Evolutionary conservation across 2,888 invertebrate species (phyloP).

Genomic region (Drosophila quinaria): DNA sequence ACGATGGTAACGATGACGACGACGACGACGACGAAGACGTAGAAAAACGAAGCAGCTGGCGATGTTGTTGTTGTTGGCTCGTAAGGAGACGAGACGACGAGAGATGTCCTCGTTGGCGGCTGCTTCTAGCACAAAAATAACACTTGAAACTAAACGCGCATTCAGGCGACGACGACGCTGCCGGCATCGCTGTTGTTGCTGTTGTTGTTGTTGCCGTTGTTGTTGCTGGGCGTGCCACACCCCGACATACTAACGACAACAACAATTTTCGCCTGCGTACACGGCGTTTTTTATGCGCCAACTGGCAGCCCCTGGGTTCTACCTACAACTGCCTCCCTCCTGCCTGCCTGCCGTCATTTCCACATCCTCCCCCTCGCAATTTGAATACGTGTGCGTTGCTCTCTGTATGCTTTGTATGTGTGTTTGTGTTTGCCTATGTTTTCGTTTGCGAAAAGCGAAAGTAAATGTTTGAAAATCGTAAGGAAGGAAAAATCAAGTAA

Average conservation of each 20-base stretch:
- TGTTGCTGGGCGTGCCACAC: slow-evolving; percentile 53
- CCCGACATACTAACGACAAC: slow-evolving; percentile 38
- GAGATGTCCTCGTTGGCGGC: slow-evolving; percentile 64
- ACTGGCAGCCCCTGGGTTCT: slow-evolving; percentile 52
- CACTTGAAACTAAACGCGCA: slow-evolving; percentile 82
- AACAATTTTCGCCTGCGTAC: slow-evolving; percentile 79
- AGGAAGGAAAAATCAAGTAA: slow-evolving; percentile 79
- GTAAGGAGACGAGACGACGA: slow-evolving; percentile 49
- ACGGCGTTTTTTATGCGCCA: slow-evolving; percentile 69
- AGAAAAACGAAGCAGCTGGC: slow-evolving; percentile 47
- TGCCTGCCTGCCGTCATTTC: not conserved
- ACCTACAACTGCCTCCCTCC: slow-evolving; percentile 34
- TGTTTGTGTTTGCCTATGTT: slow-evolving; percentile 70
- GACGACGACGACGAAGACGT: slow-evolving; percentile 35
- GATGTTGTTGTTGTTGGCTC: slow-evolving; percentile 10
- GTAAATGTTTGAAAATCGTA: slow-evolving; percentile 82
- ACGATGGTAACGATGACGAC: slow-evolving; percentile 27
- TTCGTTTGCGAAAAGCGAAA: slow-evolving; percentile 78
- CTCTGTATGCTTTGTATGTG: slow-evolving; percentile 33
- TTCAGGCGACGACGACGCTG: slow-evolving; percentile 64
- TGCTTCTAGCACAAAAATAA: slow-evolving; percentile 80
- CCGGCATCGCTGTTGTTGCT: slow-evolving; percentile 31
- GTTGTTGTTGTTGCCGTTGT: slow-evolving; percentile 41
- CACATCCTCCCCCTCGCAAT: slow-evolving; percentile 46
- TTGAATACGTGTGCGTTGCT: slow-evolving; percentile 68